Base-by-base conservation (phyloP, 2,888 invertebrate genomes). In the Spisula solida region DNA sequence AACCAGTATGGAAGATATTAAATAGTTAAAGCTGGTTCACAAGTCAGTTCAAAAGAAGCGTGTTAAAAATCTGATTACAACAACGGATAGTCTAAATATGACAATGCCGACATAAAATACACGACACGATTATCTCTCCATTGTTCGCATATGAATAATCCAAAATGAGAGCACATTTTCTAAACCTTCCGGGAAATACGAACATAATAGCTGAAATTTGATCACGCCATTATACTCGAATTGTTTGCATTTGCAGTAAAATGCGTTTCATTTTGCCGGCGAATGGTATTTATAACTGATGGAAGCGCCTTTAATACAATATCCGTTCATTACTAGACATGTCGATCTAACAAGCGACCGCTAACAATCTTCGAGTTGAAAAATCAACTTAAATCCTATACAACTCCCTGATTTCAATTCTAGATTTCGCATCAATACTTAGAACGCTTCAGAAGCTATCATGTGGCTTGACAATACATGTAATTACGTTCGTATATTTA, bases 251-350 rank as follows among this genome's bases (percentile, higher is more conserved):
- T 31, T 31, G 31, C 25, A 75, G 34, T 25, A 20, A 5, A 75
- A 75, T 75, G 75, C 31, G 31, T 75, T 75, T 75, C 18, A 75
- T 29, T 31, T 12, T 1, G 14, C n/a, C 60, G 60, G 5, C 25
- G 60, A 66, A 12, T 25, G 60, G 12, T 66, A 66, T 25, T 66
- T 66, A 25, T 25, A 66, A 66, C 25, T 0, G n/a, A 25, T 10
- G 60, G 25, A 66, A 66, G n/a, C 60, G n/a, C 60, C 41, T 66
- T 25, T 66, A 66, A 66, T 66, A 25, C n/a, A 66, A 66, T 66
- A 66, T 25, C 60, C 60, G 1, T 20, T n/a, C 10, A 51, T 16
- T 51, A 10, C 6, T 10, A 25, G 25, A 8, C 25, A 4, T n/a
- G 10, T 25, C 25, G 60, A 66, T 10, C n/a, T 25, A 66, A 66